phyloP scores from a whole-genome alignment of 2,113 vertebrate species.

The Lipophrys pholis region DNA sequence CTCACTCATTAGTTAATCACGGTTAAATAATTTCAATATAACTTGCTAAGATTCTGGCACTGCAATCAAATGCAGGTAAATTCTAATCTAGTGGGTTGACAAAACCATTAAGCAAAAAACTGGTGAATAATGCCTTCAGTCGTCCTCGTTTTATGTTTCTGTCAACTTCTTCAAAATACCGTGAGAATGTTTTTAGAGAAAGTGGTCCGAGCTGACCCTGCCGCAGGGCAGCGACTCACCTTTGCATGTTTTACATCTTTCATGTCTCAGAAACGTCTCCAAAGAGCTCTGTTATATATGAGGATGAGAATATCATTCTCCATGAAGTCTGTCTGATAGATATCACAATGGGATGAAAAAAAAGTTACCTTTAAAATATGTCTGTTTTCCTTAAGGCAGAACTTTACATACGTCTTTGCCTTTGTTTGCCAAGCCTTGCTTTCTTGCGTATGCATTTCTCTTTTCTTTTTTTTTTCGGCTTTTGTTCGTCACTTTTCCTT shows the following conservation, averaged over 20 bases:
- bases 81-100: neutral
- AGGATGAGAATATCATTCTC: neutral
- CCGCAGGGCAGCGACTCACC: neutral
- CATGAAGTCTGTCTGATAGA: neutral
- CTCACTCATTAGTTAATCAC: neutral
- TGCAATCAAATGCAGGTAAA: neutral
- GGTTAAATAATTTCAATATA: neutral
- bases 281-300: neutral
- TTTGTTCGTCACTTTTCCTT: neutral
- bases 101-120: neutral
- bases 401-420: neutral
- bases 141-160: neutral
- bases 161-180: neutral
- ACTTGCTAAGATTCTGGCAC: neutral
- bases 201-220: conserved; percentile 5
- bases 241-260: conserved; percentile 20
- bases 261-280: neutral
- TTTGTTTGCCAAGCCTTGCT: neutral
- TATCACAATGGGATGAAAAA: neutral
- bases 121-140: too few species aligned
- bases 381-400: neutral
- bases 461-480: neutral
- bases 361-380: too few species aligned
- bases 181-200: conserved; percentile 26
- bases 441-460: neutral